Percentiles rank a stretch among this genome's conserved stretches.
phyloP scores from a whole-genome alignment of 2,113 vertebrate genomes.

The Seriola aureovittata region DNA sequence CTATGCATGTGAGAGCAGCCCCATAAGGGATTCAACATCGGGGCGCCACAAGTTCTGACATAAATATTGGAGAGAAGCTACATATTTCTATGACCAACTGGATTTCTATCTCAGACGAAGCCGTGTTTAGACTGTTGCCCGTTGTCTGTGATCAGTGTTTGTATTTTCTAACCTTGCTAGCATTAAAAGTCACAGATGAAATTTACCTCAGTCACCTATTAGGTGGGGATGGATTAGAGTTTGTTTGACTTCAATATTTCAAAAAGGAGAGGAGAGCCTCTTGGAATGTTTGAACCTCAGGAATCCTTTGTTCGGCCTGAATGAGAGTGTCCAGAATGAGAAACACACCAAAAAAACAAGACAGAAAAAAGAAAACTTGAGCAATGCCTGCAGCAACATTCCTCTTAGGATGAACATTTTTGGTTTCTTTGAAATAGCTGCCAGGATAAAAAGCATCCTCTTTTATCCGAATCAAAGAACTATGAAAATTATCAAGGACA shows the following conservation, averaged over 20 bases:
- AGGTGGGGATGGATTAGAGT: conserved; percentile 57
- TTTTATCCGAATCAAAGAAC: conserved; percentile 69
- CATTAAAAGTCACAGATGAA: conserved; percentile 46
- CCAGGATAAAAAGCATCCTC: conserved; percentile 64
- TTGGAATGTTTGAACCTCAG: conserved; percentile 59
- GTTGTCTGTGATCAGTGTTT: conserved; percentile 45
- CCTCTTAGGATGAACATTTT: conserved; percentile 63
- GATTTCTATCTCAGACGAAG: conserved; percentile 45
- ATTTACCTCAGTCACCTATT: conserved; percentile 37
- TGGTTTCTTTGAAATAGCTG: conserved; percentile 59
- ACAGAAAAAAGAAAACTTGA: conserved; percentile 45
- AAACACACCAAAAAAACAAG: conserved; percentile 44
- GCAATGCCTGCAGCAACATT: conserved; percentile 77
- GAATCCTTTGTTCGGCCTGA: conserved; percentile 71
- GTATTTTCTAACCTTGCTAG: conserved; percentile 20
- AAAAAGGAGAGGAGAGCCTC: conserved; percentile 42
- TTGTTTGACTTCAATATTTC: conserved; percentile 57
- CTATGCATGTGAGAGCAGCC: conserved; percentile 10
- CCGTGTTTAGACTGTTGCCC: conserved; percentile 63
- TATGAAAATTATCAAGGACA: conserved; percentile 39
- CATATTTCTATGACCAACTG: conserved; percentile 66
- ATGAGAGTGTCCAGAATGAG: conserved; percentile 74
- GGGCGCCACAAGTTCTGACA: conserved; percentile 61
- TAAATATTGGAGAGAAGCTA: conserved; percentile 72
- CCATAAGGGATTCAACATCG: conserved; percentile 41